Percentiles rank a stretch among this genome's conserved stretches.
phyloP scores from a whole-genome alignment of 2,113 vertebrate genomes.

The Galeopterus variegatus region DNA sequence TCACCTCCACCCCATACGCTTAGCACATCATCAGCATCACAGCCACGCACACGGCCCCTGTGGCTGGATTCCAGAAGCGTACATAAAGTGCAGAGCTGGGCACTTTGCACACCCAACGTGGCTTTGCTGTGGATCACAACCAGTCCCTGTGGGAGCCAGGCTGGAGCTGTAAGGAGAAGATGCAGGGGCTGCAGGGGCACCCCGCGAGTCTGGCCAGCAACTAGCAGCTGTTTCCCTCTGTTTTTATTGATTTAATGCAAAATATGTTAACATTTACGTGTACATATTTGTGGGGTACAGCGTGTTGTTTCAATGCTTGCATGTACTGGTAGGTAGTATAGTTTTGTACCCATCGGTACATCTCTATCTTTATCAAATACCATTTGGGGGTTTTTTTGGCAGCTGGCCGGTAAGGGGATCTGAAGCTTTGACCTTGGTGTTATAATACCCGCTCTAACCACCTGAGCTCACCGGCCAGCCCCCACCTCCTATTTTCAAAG shows the following conservation, averaged over 20 bases:
- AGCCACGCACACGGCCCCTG: not conserved
- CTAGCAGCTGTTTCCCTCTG: not conserved
- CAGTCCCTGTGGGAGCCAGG: not conserved
- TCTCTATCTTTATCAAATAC: no score
- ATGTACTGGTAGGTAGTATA: no score
- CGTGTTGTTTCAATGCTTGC: no score
- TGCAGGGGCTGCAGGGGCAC: fast-evolving
- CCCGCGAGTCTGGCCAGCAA: fast-evolving
- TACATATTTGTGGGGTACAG: no score
- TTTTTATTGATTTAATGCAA: no score
- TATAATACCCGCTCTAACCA: no score
- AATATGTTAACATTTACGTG: no score
- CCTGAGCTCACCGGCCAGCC: no score
- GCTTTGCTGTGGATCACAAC: not conserved
- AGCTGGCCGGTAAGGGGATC: no score
- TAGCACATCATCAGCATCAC: fast-evolving
- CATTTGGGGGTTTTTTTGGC: no score
- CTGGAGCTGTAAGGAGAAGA: not conserved
- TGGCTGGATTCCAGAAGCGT: not conserved
- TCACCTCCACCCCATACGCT: not conserved
- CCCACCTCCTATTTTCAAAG: not conserved
- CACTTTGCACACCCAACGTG: not conserved
- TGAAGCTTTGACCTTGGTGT: no score
- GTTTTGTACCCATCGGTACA: no score
- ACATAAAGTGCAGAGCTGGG: not conserved